Percentiles rank a stretch among this genome's conserved stretches.
phyloP scores from a whole-genome alignment of 2,113 vertebrate genomes.

The Tachuris rubrigastra region DNA sequence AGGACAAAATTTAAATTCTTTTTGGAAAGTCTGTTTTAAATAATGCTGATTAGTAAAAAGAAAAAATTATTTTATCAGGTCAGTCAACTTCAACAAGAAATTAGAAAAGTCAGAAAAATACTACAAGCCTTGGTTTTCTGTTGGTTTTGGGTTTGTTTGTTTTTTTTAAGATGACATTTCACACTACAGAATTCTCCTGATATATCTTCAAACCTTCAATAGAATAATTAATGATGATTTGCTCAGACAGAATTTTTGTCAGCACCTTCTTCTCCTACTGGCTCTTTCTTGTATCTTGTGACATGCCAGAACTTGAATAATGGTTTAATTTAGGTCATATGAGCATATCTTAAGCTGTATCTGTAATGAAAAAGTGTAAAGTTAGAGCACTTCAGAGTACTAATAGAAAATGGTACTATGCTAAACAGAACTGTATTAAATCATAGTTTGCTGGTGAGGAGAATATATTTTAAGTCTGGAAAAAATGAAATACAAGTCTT shows the following conservation, averaged over 20 bases:
- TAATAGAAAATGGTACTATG: conserved; percentile 14
- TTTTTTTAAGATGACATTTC: not conserved
- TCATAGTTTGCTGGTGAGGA: not conserved
- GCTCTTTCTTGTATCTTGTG: not conserved
- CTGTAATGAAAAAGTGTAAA: conserved; percentile 21
- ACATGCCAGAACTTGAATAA: not conserved
- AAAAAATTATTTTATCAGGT: not conserved
- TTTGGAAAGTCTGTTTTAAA: not conserved
- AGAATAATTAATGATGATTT: conserved; percentile 14
- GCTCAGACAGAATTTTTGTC: not conserved
- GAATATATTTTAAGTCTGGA: not conserved
- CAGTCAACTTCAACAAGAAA: not conserved
- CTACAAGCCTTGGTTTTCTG: not conserved
- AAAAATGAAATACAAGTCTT: not conserved
- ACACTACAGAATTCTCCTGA: not conserved
- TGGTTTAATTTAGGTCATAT: conserved; percentile 20
- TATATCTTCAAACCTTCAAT: not conserved
- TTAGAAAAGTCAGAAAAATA: not conserved
- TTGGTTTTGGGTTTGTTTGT: not conserved
- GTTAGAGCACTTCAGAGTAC: not conserved
- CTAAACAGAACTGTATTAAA: not conserved
- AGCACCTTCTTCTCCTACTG: not conserved
- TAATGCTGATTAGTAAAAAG: not conserved
- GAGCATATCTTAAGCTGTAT: conserved; percentile 14
- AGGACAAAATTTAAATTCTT: not conserved